These are phyloP conservation scores for Morelia viridis DNA, from an alignment of 2,797 vertebrate genomes.

Conservation along the genomic window DNA sequence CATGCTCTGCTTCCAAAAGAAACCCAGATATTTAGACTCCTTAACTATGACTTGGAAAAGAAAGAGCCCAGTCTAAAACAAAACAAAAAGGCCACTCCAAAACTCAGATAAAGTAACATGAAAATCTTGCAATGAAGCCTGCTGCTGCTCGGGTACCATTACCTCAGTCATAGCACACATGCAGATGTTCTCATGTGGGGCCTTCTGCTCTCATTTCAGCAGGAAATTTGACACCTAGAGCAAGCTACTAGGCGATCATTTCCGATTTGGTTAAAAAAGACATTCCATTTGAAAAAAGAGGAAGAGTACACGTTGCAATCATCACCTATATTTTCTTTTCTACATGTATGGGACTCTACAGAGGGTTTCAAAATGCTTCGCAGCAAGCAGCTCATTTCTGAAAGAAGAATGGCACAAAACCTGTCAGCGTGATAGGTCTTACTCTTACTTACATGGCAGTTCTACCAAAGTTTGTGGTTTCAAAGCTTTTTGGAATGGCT, in stretches of 20 bases:
- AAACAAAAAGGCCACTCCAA: neutral
- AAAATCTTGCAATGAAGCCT: neutral
- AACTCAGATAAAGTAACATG: neutral
- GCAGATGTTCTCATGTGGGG: conserved; percentile 53
- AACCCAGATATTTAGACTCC: neutral
- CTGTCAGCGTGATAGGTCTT: conserved; percentile 1
- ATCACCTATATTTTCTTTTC: conserved; percentile 41
- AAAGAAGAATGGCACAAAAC: conserved; percentile 39
- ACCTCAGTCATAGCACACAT: neutral
- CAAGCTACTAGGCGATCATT: conserved; percentile 55
- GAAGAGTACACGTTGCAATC: conserved; percentile 1
- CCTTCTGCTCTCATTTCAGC: conserved; percentile 12
- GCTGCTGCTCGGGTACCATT: conserved; percentile 10
- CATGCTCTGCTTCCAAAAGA: neutral
- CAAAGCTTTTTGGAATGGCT: conserved; percentile 32
- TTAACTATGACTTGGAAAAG: conserved; percentile 4
- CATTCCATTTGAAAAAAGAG: conserved; percentile 41
- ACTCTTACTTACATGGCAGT: neutral
- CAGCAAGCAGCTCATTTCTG: conserved; percentile 49
- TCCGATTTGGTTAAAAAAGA: conserved; percentile 22
- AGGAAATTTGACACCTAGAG: conserved; percentile 58
- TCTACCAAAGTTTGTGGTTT: neutral
- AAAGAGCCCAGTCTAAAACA: conserved; percentile 1
- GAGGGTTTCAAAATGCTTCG: conserved; percentile 23
- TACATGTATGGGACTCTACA: conserved; percentile 24